A percentile compares a stretch with the other conserved stretches of the same genome.
phyloP scores from a whole-genome alignment of 1,140 invertebrate species.

The Ladona fulva region DNA sequence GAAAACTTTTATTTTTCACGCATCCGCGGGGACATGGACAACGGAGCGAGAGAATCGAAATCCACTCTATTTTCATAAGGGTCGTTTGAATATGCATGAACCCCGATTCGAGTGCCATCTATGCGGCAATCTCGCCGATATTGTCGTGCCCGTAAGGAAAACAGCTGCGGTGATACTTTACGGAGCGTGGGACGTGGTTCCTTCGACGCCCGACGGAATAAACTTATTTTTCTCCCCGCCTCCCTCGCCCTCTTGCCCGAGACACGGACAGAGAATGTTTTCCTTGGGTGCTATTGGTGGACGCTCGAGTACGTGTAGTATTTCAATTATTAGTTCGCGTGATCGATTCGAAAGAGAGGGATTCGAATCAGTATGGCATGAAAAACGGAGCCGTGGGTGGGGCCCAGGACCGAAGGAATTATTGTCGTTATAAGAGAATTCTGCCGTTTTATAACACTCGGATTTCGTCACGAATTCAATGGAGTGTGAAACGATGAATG shows the following conservation, averaged over 20 bases:
- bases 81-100: neutral
- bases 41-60: neutral
- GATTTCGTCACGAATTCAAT: no score
- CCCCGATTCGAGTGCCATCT: neutral
- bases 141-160: neutral
- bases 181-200: neutral
- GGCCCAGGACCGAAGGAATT: no score
- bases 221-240: neutral
- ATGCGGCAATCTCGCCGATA: neutral
- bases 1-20: neutral
- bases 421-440: no score
- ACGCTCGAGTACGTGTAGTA: no score
- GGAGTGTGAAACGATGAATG: no score
- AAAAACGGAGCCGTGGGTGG: no score
- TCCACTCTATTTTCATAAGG: neutral
- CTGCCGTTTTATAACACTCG: no score
- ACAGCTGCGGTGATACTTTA: neutral
- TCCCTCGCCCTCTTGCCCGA: neutral
- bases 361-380: no score
- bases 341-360: no score
- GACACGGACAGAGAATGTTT: no score
- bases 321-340: no score
- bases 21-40: neutral
- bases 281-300: no score
- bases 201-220: neutral